Evolutionary conservation across 30 jellyfish, hydroid and myxozoan genomes (phyloP), one percentile per base, ranked within the genome.

Genomic region (Pseudorhiza aurosa): DNA sequence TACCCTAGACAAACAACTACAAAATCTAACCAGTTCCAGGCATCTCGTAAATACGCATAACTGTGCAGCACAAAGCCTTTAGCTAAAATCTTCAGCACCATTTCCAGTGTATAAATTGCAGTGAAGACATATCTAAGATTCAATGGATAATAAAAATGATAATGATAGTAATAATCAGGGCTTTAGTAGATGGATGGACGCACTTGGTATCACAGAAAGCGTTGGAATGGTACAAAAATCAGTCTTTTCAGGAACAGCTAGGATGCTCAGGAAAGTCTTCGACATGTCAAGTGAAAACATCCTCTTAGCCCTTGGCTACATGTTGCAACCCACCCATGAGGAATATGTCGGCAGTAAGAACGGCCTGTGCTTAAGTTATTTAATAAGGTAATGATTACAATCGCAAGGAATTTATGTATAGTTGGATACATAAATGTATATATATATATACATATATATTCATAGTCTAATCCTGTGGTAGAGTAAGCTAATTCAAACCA

Each of bases 11-110:
- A 58, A 24, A 91, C 98, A 36, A 91, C 98, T 40, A 91, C 87
- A 70, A 91, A 91, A 81, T 91, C 98, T 27, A 91, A 68, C 96
- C 96, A 83, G 49, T 83, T 91, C 98, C 98, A 91, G 14, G 96
- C 95, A 68, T 91, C 98, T 50, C 98, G 87, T 32, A 91, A 79
- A 49, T 91, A 91, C 2, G 98, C 98, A 71, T 73, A 91, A 49
- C 81, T 64, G 68, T 91, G 98, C 42, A 91, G 56, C n/a, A 91
- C 81, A 39, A 83, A 85, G 51, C 98, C 98, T 78, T 91, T 91
- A 19, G 98, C 95, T 17, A 91, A 26, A 62, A 91, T 91, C 65
- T 91, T 91, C 42, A 91, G 56, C 40, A 91, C 59, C 98, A 91
- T 91, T 58, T 91, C 98, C 33, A 75, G 42, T 19, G 98, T 91